A percentile compares a stretch with the other conserved stretches of the same genome.
Conservation (phyloP, 2,113 vertebrate species). For the Microcebus griseorufus region DNA sequence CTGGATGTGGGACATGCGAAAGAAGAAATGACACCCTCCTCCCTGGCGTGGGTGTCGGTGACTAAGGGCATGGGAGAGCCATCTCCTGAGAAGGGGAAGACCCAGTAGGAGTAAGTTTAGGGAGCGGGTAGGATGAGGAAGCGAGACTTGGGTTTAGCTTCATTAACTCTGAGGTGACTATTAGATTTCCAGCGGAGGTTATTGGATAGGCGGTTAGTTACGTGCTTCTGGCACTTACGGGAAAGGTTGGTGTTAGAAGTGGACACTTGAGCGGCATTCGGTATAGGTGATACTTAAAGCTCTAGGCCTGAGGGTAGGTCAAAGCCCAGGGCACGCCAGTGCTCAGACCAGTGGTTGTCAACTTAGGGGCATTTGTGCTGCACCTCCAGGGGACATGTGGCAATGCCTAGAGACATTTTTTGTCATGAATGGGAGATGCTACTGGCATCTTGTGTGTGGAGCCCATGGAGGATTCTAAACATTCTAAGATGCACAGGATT, state of each 20-base stretch:
- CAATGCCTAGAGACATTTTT: rapidly evolving
- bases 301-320: not conserved
- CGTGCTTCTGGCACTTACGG: not conserved
- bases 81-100: not conserved
- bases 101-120: not conserved
- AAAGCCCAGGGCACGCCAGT: not conserved
- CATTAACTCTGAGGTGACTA: not conserved
- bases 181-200: not conserved
- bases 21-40: not conserved
- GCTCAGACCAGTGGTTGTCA: not conserved
- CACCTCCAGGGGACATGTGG: not conserved
- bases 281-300: not conserved
- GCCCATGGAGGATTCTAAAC: not conserved
- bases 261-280: not conserved
- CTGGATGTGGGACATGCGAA: not conserved
- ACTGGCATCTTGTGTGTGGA: not conserved
- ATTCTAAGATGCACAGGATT: no score
- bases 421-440: not conserved
- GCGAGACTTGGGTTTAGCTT: not conserved
- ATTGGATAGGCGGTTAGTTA: not conserved
- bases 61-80: not conserved
- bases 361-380: not conserved
- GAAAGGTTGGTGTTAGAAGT: not conserved
- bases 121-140: not conserved
- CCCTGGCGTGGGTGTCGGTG: rapidly evolving